Conservation (phyloP, 2,888 invertebrate species). For the Coelinius sp. region DNA sequence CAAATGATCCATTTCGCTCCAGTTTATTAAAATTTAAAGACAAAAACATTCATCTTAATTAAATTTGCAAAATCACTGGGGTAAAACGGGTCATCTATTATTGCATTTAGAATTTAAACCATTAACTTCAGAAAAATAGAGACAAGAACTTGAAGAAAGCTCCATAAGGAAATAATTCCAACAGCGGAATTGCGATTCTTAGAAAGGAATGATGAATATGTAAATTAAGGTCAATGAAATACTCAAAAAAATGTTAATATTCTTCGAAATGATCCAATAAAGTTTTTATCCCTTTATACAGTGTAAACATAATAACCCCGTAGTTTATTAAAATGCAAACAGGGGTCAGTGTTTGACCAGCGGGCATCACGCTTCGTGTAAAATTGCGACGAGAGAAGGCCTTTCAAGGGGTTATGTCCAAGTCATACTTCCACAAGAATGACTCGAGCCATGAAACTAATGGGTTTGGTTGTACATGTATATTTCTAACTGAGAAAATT, state of each 20-base stretch:
- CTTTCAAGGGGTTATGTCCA: conserved; percentile 10
- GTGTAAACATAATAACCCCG: background rate
- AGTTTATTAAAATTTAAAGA: too few species aligned
- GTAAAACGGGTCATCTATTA: too few species aligned
- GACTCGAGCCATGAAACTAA: conserved; percentile 34
- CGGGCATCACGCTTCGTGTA: background rate
- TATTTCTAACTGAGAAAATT: background rate
- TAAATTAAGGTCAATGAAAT: too few species aligned
- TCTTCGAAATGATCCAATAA: conserved; percentile 14
- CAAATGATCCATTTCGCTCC: too few species aligned
- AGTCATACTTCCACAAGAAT: conserved; percentile 45
- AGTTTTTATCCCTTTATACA: background rate
- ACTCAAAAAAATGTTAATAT: background rate
- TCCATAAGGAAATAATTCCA: too few species aligned
- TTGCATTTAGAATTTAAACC: too few species aligned
- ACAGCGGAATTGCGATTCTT: too few species aligned
- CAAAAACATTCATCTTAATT: too few species aligned
- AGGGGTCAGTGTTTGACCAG: background rate
- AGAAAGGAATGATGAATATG: too few species aligned
- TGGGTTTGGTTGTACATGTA: background rate
- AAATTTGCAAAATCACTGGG: too few species aligned
- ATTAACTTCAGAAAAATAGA: too few species aligned
- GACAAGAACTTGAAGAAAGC: too few species aligned
- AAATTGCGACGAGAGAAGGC: conserved; percentile 24
- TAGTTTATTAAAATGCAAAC: background rate